Conservation (phyloP, 2,797 vertebrate species). For the Pangasius larnaudii region DNA sequence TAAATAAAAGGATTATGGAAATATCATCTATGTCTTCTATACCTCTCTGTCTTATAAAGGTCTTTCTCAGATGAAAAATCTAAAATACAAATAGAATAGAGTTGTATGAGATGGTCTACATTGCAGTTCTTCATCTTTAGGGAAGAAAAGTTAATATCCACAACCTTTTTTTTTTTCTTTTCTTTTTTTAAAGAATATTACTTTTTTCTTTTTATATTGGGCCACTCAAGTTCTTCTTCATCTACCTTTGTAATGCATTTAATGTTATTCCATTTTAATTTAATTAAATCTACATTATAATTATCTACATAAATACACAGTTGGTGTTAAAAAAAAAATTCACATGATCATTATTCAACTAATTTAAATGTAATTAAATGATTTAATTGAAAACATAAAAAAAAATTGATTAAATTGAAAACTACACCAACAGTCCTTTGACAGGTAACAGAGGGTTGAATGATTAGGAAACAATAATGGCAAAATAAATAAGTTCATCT, state of each 20-base stretch:
- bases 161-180: too few relatives aligned
- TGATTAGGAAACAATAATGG: background rate
- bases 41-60: background rate
- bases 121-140: background rate
- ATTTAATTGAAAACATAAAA: too few relatives aligned
- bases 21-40: slow-evolving; percentile 4
- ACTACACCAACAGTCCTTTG: background rate
- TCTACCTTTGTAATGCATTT: background rate
- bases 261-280: background rate
- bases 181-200: background rate
- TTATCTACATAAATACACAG: background rate
- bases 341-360: background rate
- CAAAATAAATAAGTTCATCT: background rate
- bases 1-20: slow-evolving; percentile 77
- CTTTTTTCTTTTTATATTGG: background rate
- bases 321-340: background rate
- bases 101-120: background rate
- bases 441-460: background rate
- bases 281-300: background rate
- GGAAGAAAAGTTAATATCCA: background rate
- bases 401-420: too few relatives aligned
- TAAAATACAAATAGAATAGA: background rate
- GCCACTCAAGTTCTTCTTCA: background rate
- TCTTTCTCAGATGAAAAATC: background rate
- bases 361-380: too few relatives aligned